These are phyloP conservation scores for Tragelaphus oryx DNA, from an alignment of 2,797 vertebrate species.

Conservation along the genomic window DNA sequence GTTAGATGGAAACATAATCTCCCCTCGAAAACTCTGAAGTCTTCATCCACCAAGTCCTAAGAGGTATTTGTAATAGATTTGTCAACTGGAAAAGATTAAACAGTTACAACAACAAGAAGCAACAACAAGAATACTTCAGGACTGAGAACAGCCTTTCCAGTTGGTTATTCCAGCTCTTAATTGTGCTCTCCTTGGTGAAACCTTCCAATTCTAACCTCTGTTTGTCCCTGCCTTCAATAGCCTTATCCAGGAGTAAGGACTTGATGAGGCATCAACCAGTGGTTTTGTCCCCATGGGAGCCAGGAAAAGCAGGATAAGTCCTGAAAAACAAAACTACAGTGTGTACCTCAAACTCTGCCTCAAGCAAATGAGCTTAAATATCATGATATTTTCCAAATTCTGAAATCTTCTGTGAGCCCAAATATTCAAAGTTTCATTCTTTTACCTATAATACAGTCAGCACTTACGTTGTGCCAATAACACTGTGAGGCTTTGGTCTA, in stretches of 20 bases:
- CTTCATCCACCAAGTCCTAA: background rate
- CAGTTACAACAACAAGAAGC: background rate
- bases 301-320: background rate
- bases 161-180: background rate
- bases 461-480: background rate
- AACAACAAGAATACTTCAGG: background rate
- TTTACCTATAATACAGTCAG: background rate
- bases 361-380: background rate
- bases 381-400: background rate
- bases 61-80: background rate
- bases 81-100: background rate
- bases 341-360: accelerated
- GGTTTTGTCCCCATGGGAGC: background rate
- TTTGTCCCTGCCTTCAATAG: background rate
- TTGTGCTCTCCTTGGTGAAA: background rate
- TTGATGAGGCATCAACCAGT: background rate
- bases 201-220: background rate
- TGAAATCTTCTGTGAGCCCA: background rate
- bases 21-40: background rate
- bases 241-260: background rate
- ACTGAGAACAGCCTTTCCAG: background rate
- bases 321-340: background rate
- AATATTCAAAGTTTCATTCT: background rate
- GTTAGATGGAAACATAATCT: background rate
- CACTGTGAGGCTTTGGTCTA: background rate